Percentiles rank a stretch among this genome's conserved stretches.
Evolutionary conservation across 2,797 vertebrate species (phyloP).

Genomic region (Neosilurus mollespiculum): DNA sequence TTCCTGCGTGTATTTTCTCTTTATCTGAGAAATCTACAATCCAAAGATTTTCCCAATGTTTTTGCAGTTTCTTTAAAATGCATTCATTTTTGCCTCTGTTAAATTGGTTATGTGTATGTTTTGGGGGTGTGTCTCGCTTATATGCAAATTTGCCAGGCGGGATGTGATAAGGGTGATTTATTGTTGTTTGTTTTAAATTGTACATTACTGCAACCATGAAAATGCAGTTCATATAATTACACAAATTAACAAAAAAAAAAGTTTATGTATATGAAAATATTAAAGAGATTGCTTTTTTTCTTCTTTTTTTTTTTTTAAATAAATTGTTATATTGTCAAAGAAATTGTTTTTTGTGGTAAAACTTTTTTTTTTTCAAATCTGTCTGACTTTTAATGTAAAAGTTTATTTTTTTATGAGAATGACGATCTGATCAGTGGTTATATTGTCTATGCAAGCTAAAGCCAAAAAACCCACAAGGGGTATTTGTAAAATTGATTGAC

Average conservation of each 20-base stretch:
- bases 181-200: slow-evolving; percentile 57
- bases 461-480: neutral
- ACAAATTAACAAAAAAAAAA: slow-evolving; percentile 65
- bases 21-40: neutral
- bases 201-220: slow-evolving; percentile 62
- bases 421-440: neutral
- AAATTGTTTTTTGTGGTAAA: neutral
- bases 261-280: slow-evolving; percentile 46
- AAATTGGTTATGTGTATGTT: neutral
- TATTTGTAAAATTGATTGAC: neutral
- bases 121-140: neutral
- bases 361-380: neutral
- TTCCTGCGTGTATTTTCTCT: neutral
- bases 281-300: slow-evolving; percentile 58
- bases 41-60: neutral
- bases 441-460: neutral
- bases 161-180: slow-evolving; percentile 31
- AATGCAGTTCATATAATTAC: slow-evolving; percentile 66
- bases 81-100: neutral
- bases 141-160: slow-evolving; percentile 6
- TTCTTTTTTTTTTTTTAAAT: slow-evolving; percentile 69
- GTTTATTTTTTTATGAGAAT: neutral
- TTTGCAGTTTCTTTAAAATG: neutral
- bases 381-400: neutral
- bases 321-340: slow-evolving; percentile 76